Evolutionary conservation across 2,113 vertebrate species (phyloP).

Genomic region (Phalacrocorax carbo): DNA sequence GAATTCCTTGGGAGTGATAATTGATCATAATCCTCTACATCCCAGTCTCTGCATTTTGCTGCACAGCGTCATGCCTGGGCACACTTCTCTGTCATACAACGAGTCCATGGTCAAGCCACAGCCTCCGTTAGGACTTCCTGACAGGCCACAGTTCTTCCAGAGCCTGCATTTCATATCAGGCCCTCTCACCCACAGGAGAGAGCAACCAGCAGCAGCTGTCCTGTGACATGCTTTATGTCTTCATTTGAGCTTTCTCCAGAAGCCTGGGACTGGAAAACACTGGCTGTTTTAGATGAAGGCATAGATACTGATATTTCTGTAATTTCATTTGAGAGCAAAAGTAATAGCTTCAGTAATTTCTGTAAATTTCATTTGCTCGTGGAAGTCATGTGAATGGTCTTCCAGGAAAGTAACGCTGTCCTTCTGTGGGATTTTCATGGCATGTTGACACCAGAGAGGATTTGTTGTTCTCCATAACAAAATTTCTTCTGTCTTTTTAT

Average conservation of each 20-base stretch:
- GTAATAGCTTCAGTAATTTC: not conserved
- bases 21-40: fast-evolving
- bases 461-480: not conserved
- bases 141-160: not conserved
- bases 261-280: not conserved
- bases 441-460: not conserved
- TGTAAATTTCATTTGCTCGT: not conserved
- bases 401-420: not conserved
- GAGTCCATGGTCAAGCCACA: not conserved
- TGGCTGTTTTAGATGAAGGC: not conserved
- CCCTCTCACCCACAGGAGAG: not conserved
- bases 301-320: not conserved
- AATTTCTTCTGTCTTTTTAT: not conserved
- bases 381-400: not conserved
- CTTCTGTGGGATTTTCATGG: not conserved
- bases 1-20: not conserved
- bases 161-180: not conserved
- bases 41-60: not conserved
- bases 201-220: not conserved
- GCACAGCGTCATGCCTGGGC: fast-evolving
- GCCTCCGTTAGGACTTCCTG: not conserved
- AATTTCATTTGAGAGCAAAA: not conserved
- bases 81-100: not conserved
- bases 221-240: not conserved
- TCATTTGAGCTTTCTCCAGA: not conserved